Evolutionary conservation across 2,888 invertebrate genomes (phyloP).

Genomic region (Cheilosia soror): DNA sequence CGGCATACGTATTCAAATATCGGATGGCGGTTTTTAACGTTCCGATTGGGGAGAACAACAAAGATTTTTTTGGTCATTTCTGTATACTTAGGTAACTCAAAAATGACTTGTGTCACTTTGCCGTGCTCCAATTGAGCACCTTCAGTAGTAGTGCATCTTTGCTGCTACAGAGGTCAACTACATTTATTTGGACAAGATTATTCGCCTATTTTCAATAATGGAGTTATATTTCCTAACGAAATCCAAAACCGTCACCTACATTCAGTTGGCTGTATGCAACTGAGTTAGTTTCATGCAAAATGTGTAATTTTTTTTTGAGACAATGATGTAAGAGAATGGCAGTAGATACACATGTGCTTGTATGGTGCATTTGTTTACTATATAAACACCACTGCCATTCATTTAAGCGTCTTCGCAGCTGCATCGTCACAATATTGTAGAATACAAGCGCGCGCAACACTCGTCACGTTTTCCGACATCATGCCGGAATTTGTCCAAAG

Average conservation of each 20-base stretch:
- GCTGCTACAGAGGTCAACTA: too few relatives aligned
- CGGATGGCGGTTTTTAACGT: too few relatives aligned
- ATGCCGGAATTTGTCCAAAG: slow-evolving; percentile 76
- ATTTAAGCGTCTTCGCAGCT: slow-evolving; percentile 66
- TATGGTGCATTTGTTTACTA: slow-evolving; percentile 26
- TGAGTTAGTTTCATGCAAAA: slow-evolving; percentile 38
- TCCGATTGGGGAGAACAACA: too few relatives aligned
- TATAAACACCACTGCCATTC: slow-evolving; percentile 56
- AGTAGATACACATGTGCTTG: slow-evolving; percentile 7
- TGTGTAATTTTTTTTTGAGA: not conserved
- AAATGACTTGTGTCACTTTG: too few relatives aligned
- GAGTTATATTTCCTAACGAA: not conserved
- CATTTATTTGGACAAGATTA: too few relatives aligned
- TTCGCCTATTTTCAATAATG: too few relatives aligned
- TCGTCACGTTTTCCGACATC: slow-evolving; percentile 75
- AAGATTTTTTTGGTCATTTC: too few relatives aligned
- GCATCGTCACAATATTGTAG: slow-evolving; percentile 63
- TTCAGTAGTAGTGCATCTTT: too few relatives aligned
- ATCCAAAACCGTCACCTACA: not conserved
- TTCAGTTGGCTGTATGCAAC: not conserved
- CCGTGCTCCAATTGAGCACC: too few relatives aligned
- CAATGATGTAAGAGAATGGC: slow-evolving; percentile 63
- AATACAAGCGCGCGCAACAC: slow-evolving; percentile 67
- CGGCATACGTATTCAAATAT: too few relatives aligned
- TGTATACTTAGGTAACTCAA: too few relatives aligned